Base-by-base conservation (phyloP, 2,797 vertebrate species). In the Paramormyrops hopkinsi region DNA sequence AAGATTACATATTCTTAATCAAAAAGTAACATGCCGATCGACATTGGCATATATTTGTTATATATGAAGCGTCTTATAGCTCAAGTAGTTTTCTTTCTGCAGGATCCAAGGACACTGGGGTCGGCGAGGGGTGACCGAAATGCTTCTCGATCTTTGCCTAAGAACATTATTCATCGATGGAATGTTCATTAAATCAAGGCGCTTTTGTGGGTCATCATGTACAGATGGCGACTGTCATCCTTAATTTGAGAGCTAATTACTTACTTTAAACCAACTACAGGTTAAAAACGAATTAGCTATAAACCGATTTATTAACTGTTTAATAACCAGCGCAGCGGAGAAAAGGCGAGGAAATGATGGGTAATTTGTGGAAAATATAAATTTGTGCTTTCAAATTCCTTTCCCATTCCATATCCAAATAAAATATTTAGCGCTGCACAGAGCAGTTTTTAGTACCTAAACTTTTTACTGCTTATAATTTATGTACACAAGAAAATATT, bases 241-340 rank as follows among this genome's bases (percentile, higher is more conserved):
- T 44, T 79, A 79, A 79, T 79, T 44, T 44, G 37, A 79, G 44
- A 44, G 37, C 73, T 79, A 79, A 79, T 79, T 79, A 79, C 33
- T 79, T 79, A 79, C 73, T 79, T 44, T 79, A 79, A 79, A 79
- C 73, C 6, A 79, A 79, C 73, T 79, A 19, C 73, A 79, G 37
- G 73, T 79, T 79, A 79, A 79, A 76, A 79, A 41, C 37, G 73
- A 79, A 44, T 79, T 79, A 19, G 33, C 73, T 44, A 44, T 79
- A 79, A 79, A 44, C 73, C 73, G 73, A 37, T 44, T 79, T 79
- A 79, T 79, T 79, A 79, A 79, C 73, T 79, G 17, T 79, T 79
- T 44, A 41, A 79, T 44, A 44, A 41, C 73, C 37, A 19, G 12
- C 73, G 37, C 37, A 3, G 37, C 37, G 8, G 9, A 53, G 17